phyloP scores from a whole-genome alignment of 1,140 invertebrate genomes.

The Scaptomyza hsui region DNA sequence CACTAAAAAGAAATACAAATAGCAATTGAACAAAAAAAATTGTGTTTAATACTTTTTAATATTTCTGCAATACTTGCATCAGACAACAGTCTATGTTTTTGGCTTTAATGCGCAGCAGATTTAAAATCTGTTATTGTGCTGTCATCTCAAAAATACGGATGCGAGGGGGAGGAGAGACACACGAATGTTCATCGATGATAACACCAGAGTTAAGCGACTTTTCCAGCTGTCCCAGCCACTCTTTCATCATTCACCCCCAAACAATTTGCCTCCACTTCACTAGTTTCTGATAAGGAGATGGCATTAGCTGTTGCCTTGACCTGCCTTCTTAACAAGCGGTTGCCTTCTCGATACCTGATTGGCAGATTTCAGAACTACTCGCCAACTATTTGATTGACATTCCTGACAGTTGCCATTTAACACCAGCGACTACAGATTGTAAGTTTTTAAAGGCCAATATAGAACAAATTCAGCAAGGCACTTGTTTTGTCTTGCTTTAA shows the following conservation, averaged over 20 bases:
- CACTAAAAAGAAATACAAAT: too few relatives aligned
- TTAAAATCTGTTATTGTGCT: slow-evolving; percentile 36
- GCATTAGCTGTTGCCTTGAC: slow-evolving; percentile 9
- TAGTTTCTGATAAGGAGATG: slow-evolving; percentile 60
- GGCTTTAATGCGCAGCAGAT: slow-evolving; percentile 35
- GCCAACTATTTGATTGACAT: slow-evolving; percentile 63
- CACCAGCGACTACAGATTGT: background rate
- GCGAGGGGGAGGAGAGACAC: background rate
- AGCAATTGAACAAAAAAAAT: too few relatives aligned
- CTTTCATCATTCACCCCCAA: too few relatives aligned
- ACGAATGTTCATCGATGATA: slow-evolving; percentile 30
- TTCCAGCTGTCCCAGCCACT: slow-evolving; percentile 27
- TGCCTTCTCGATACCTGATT: slow-evolving; percentile 15
- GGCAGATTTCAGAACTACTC: slow-evolving; percentile 46
- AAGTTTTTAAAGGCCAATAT: slow-evolving; percentile 2
- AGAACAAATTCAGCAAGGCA: slow-evolving; percentile 7
- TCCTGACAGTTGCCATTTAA: slow-evolving; percentile 32
- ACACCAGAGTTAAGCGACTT: slow-evolving; percentile 43
- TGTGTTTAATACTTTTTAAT: too few relatives aligned
- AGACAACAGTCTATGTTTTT: too few relatives aligned
- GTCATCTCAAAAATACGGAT: slow-evolving; percentile 2
- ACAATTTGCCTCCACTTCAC: slow-evolving; percentile 9
- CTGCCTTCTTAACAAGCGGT: background rate
- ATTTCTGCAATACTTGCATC: too few relatives aligned
- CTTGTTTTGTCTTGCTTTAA: background rate